Evolutionary conservation across 2,113 vertebrate genomes (phyloP), one percentile per base, ranked within the genome.

Genomic region (Entosphenus tridentatus): DNA sequence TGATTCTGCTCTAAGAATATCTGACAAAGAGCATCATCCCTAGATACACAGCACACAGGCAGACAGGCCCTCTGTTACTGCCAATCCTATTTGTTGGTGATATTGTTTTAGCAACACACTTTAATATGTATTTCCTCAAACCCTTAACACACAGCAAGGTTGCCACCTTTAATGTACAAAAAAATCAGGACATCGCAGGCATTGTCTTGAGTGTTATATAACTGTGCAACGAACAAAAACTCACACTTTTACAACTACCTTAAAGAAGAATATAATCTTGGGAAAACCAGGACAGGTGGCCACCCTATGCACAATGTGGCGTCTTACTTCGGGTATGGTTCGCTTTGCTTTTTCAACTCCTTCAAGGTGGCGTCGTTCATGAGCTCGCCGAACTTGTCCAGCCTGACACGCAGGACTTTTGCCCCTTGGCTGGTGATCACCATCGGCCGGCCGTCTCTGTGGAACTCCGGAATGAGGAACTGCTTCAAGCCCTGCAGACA

Each of bases 251-350:
- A 39, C 39, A 39, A 39, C 39, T 39, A 39, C 39, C 39, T 39
- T 39, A 39, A 39, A 39, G 39, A 39, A 39, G 39, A 39, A 39
- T 39, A 39, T 39, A 39, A 39, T 39, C 39, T 39, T 39, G 39
- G 39, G 39, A 39, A 39, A 39, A 7, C 39, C 39, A 39, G 39
- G 39, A 39, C 39, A 39, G 39, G 39, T 39, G 39, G 6, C 39
- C 4, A 39, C 39, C 39, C 39, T 39, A 39, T 39, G 39, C 39
- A 39, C 39, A 39, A 39, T 39, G 39, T 39, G 39, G 39, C 39
- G 17, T 74, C 76, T 73, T 55, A 80, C 79, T 77, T 80, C 68
- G 77, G 79, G 17, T 76, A 80, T 1, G 69, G 55, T 12, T 69
- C 12, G 7, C 72, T 54, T 12, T 69, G 18, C 10, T 59, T 72